These are phyloP conservation scores for Drosophila lutescens DNA, from an alignment of 2,888 invertebrate species.

Conservation along the genomic window DNA sequence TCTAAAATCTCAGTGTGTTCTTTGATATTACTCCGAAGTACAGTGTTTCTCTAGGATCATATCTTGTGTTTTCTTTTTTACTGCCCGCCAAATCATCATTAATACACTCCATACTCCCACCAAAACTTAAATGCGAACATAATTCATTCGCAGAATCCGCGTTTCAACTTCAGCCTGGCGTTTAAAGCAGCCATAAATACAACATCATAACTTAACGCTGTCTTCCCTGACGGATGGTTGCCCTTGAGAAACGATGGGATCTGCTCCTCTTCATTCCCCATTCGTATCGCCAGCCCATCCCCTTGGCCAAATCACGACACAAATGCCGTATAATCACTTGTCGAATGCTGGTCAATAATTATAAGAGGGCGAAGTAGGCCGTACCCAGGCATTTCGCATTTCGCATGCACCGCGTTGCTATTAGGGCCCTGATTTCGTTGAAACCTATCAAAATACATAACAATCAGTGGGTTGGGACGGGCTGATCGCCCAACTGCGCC, in stretches of 20 bases:
- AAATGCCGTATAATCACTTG: conserved; percentile 80
- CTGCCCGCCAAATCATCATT: too few relatives aligned
- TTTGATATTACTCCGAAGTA: too few relatives aligned
- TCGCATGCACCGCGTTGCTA: conserved; percentile 70
- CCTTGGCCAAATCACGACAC: conserved; percentile 65
- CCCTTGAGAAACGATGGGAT: conserved; percentile 57
- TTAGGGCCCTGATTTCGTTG: conserved; percentile 77
- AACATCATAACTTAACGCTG: conserved; percentile 35
- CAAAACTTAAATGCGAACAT: too few relatives aligned
- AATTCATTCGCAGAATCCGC: conserved; percentile 64
- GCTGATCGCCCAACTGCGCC: conserved; percentile 27
- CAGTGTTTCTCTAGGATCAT: too few relatives aligned
- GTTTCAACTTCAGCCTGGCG: conserved; percentile 30
- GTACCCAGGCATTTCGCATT: conserved; percentile 52
- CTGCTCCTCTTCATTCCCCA: conserved; percentile 10
- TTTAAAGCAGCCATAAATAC: conserved; percentile 63
- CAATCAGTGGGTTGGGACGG: conserved; percentile 58
- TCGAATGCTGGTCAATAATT: conserved; percentile 80
- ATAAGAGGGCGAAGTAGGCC: conserved; percentile 49
- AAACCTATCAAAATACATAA: conserved; percentile 80
- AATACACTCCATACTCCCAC: background rate
- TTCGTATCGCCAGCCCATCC: conserved; percentile 43
- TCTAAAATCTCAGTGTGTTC: too few relatives aligned
- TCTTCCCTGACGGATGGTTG: conserved; percentile 38
- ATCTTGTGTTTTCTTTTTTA: too few relatives aligned